Evolutionary conservation across 2,797 vertebrate species (phyloP).

Genomic region (Pachyuromys duprasi): DNA sequence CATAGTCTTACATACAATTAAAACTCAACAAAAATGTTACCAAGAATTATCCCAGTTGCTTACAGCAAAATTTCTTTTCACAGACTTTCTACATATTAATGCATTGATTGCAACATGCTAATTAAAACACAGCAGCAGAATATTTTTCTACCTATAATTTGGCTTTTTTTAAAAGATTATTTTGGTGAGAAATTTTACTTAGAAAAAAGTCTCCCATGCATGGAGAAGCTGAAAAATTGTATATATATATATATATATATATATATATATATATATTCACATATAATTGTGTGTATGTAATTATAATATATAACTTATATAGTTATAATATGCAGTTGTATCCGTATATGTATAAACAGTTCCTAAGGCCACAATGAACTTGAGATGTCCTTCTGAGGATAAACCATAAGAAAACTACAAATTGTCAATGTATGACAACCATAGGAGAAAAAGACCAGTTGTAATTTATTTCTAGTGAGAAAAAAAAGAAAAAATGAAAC

Average conservation of each 20-base stretch:
- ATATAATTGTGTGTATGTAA: no score
- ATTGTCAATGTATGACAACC: background rate
- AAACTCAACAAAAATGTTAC: slow-evolving; percentile 32
- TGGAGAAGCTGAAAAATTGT: background rate
- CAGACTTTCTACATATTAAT: background rate
- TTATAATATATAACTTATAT: no score
- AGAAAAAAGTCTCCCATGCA: background rate
- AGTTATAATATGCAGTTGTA: no score
- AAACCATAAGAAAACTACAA: background rate
- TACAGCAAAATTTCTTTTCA: background rate
- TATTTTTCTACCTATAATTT: background rate
- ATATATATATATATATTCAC: no score
- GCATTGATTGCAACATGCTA: background rate
- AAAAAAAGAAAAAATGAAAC: background rate
- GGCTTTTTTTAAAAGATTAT: background rate
- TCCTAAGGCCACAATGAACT: background rate
- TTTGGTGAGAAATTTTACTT: background rate
- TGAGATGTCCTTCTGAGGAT: background rate
- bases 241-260: no score
- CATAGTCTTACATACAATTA: background rate
- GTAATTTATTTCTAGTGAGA: background rate
- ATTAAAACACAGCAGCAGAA: background rate
- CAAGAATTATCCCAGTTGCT: background rate
- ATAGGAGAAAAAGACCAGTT: background rate
- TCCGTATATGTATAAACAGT: background rate